A percentile compares a stretch with the other conserved stretches of the same genome.
These are phyloP conservation scores for Pinna nobilis DNA, from an alignment of 1,140 invertebrate genomes.

Conservation along the genomic window DNA sequence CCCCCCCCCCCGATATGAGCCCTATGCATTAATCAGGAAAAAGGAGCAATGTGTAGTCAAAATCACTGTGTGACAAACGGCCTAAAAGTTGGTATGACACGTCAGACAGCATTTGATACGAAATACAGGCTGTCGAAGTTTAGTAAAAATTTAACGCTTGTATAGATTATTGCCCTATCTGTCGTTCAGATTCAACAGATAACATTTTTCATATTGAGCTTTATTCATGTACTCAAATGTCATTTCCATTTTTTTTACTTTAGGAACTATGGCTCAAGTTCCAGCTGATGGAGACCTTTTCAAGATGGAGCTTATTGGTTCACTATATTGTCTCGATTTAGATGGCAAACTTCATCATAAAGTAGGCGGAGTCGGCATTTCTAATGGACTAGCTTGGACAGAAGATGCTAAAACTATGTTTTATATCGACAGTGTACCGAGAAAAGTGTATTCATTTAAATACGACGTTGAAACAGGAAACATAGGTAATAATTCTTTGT, in stretches of 20 bases:
- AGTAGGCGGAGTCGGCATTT: slow-evolving; percentile 77
- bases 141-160: background rate
- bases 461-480: slow-evolving; percentile 82
- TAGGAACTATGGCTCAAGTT: slow-evolving; percentile 20
- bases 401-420: slow-evolving; percentile 78
- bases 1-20: too few relatives aligned
- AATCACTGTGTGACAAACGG: too few relatives aligned
- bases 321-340: slow-evolving; percentile 65
- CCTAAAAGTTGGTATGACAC: too few relatives aligned
- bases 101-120: too few relatives aligned
- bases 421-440: slow-evolving; percentile 73
- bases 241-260: background rate
- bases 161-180: too few relatives aligned
- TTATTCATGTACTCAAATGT: too few relatives aligned
- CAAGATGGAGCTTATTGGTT: slow-evolving; percentile 47
- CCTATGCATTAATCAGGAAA: too few relatives aligned
- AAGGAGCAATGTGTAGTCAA: too few relatives aligned
- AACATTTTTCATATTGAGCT: too few relatives aligned
- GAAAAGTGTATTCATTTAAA: slow-evolving; percentile 80
- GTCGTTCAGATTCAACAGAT: too few relatives aligned
- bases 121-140: too few relatives aligned
- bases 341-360: slow-evolving; percentile 56
- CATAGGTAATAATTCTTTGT: slow-evolving; percentile 77
- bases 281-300: background rate
- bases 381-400: slow-evolving; percentile 90